Evolutionary conservation across 2,113 vertebrate genomes (phyloP), one percentile per base, ranked within the genome.

Genomic region (Nothocercus nigrocapillus): DNA sequence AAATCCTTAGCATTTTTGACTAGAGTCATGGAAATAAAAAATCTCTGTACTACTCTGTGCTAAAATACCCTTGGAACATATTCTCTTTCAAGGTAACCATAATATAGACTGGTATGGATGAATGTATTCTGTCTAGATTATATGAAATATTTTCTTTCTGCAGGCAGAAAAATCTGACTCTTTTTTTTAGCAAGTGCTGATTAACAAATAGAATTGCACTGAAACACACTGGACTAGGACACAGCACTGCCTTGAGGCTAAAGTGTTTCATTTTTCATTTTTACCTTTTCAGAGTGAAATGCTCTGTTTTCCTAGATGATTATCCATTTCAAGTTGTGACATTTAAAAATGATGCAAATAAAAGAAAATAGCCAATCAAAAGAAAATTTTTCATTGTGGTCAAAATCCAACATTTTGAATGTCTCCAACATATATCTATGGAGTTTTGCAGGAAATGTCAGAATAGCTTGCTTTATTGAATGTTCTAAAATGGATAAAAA

Each of bases 181-280:
- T 56, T 10, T 77, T 73, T 83, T 44, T 30, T 32, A 32, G 21
- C 20, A 84, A 73, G 11, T 25, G 11, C 13, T 51, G 5, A 17
- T 85, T 87, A 63, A 58, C 32, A 17, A 73, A n/a, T 3, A 28
- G 51, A 38, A 30, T 62, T 87, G 68, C 53, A 38, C 54, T 5
- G 32, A 74, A 88, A 88, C 5, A 7, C 28, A 6, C 5, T 6
- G 27, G 38, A 53, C 88, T 58, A 47, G 45, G 45, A 36, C 22
- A 49, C 5, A 51, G 70, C 7, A n/a, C 70, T 75, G 28, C 27
- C 18, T 25, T 0, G 0, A 1, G 1, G 58, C 62, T 9, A 1
- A 49, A 61, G 18, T 2, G 3, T 82, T 87, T 44, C 44, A 11
- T 3, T 63, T 82, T 87, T 44, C 49, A 9, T 3, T 63, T 70